Conservation (phyloP, 2,888 invertebrate genomes). For the Agrotis ipsilon region DNA sequence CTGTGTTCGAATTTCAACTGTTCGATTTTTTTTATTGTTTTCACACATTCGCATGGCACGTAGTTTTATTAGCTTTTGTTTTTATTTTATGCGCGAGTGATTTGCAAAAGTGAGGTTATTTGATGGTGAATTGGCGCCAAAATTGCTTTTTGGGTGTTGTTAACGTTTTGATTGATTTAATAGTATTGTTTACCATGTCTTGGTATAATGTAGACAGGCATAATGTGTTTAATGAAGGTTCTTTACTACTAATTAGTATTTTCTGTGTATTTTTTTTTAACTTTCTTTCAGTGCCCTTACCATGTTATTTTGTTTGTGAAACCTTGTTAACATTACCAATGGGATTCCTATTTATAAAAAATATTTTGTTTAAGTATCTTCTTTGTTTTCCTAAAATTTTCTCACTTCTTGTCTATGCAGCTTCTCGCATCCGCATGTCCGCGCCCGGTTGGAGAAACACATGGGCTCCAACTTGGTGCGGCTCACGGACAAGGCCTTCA, state of each 20-base stretch:
- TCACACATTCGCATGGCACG: conserved; percentile 6
- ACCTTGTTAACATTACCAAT: no score
- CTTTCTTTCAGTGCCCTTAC: neutral
- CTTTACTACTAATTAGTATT: neutral
- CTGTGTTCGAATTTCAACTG: conserved; percentile 31
- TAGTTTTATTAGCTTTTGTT: conserved; percentile 21
- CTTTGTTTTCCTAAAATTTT: neutral
- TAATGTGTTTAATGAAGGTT: neutral
- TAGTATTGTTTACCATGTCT: neutral
- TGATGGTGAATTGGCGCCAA: conserved; percentile 42
- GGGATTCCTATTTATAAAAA: no score
- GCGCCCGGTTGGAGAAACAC: conserved; percentile 92
- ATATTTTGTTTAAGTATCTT: no score
- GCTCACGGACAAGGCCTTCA: conserved; percentile 93
- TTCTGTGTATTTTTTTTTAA: neutral
- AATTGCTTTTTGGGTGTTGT: conserved; percentile 14
- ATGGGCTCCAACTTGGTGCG: conserved; percentile 93
- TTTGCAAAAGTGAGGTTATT: conserved; percentile 26
- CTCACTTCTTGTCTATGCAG: conserved; percentile 75
- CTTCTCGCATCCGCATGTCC: conserved; percentile 92
- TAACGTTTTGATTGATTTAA: conserved; percentile 8
- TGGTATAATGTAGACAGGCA: neutral
- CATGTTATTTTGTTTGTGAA: neutral
- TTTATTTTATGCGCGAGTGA: conserved; percentile 26
- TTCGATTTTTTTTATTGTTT: conserved; percentile 23